Evolutionary conservation across 1,140 invertebrate genomes (phyloP).

Genomic region (Platyscapa corneri): DNA sequence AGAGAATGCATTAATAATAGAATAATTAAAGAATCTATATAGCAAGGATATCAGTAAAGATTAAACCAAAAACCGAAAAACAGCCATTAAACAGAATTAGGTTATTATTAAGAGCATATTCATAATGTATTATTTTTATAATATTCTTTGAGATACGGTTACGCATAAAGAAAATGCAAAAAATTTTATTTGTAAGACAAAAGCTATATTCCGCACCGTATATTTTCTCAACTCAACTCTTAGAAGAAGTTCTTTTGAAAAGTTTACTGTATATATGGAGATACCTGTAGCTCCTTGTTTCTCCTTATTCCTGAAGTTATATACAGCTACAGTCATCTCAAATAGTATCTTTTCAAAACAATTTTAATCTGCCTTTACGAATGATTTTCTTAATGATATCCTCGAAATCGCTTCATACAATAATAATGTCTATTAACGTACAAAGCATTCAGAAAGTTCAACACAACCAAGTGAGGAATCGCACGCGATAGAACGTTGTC

Average conservation of each 20-base stretch:
- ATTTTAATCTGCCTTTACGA: slow-evolving; percentile 12
- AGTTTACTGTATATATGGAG: not conserved
- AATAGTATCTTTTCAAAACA: slow-evolving; percentile 6
- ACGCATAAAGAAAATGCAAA: no score
- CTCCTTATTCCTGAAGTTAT: not conserved
- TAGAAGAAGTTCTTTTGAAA: not conserved
- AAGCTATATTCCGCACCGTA: no score
- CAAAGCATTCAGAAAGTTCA: not conserved
- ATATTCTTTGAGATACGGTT: no score
- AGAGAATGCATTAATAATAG: no score
- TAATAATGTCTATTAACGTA: not conserved
- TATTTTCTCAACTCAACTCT: no score
- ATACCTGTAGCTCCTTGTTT: not conserved
- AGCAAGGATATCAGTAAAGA: no score
- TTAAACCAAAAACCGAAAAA: no score
- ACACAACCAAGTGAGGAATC: not conserved
- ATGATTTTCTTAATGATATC: slow-evolving; percentile 5
- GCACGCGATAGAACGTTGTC: not conserved
- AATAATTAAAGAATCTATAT: no score
- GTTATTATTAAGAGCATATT: no score
- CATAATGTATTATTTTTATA: no score
- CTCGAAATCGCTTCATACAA: not conserved
- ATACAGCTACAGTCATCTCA: not conserved
- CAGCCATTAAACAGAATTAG: no score
- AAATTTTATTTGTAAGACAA: no score